These are phyloP conservation scores for Octonoba sinensis DNA, from an alignment of 2,888 invertebrate genomes.

Conservation along the genomic window DNA sequence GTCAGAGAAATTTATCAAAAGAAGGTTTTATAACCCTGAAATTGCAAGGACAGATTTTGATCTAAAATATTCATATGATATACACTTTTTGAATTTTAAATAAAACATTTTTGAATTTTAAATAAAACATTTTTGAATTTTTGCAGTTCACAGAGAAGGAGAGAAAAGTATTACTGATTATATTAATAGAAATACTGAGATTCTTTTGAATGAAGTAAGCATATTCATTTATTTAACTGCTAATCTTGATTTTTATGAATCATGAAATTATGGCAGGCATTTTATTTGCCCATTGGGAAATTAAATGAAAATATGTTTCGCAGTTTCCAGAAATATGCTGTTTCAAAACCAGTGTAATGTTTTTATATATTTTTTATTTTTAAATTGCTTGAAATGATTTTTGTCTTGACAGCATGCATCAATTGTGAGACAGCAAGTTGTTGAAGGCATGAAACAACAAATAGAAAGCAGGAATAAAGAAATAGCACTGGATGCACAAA, in stretches of 20 bases:
- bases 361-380: not conserved
- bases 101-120: too few species aligned
- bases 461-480: conserved; percentile 40
- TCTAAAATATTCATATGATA: too few species aligned
- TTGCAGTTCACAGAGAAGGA: conserved; percentile 38
- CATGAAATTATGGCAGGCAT: too few species aligned
- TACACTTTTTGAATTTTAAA: too few species aligned
- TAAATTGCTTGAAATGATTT: not conserved
- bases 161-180: conserved; percentile 45
- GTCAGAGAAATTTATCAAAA: too few species aligned
- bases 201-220: conserved; percentile 54
- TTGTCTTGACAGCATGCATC: conserved; percentile 34
- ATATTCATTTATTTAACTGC: not conserved
- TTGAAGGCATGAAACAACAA: conserved; percentile 43
- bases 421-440: conserved; percentile 35
- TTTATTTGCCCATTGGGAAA: too few species aligned
- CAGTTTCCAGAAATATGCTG: too few species aligned
- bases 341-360: not conserved
- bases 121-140: not conserved
- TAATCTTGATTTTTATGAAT: too few species aligned
- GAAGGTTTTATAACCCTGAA: too few species aligned
- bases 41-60: too few species aligned
- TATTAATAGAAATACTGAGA: conserved; percentile 47
- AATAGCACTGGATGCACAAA: conserved; percentile 28
- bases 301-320: too few species aligned